Conservation (phyloP, 2,797 vertebrate species). For the Sebastes miniatus region DNA sequence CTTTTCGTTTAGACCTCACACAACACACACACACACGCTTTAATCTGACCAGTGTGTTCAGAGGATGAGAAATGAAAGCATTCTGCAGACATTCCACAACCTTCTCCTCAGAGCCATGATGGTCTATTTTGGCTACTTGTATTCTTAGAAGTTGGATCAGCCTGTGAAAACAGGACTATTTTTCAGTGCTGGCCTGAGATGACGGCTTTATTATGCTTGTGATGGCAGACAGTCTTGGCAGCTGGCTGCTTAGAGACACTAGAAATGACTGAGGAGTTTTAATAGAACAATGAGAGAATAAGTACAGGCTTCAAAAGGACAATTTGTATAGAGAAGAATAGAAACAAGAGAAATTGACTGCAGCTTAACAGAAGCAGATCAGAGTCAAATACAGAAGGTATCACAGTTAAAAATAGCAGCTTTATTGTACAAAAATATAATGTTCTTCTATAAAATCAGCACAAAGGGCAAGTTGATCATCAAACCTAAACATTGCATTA, state of each 20-base stretch:
- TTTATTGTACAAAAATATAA: not conserved
- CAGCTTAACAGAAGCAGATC: not conserved
- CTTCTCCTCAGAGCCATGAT: slow-evolving; percentile 60
- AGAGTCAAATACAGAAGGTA: not conserved
- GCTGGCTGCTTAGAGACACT: slow-evolving; percentile 28
- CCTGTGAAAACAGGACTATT: slow-evolving; percentile 60
- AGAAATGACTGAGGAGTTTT: slow-evolving; percentile 32
- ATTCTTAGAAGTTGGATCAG: slow-evolving; percentile 66
- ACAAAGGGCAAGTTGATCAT: not conserved
- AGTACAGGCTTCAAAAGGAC: slow-evolving; percentile 14
- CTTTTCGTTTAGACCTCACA: slow-evolving; percentile 3
- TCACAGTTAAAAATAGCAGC: not conserved
- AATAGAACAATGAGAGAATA: slow-evolving; percentile 21
- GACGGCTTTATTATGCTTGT: slow-evolving; percentile 53
- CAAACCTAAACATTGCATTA: not conserved
- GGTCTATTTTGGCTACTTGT: slow-evolving; percentile 58
- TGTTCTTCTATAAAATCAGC: not conserved
- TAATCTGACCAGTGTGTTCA: slow-evolving; percentile 35
- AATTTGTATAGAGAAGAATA: slow-evolving; percentile 4
- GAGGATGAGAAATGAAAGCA: slow-evolving; percentile 54
- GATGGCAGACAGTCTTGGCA: slow-evolving; percentile 46
- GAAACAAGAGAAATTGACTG: not conserved
- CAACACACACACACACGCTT: not conserved
- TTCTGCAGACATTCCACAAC: slow-evolving; percentile 59
- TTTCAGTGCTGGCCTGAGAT: slow-evolving; percentile 48